Evolutionary conservation across 2,888 invertebrate species (phyloP), one percentile per base, ranked within the genome.

Genomic region (Laothoe populi): DNA sequence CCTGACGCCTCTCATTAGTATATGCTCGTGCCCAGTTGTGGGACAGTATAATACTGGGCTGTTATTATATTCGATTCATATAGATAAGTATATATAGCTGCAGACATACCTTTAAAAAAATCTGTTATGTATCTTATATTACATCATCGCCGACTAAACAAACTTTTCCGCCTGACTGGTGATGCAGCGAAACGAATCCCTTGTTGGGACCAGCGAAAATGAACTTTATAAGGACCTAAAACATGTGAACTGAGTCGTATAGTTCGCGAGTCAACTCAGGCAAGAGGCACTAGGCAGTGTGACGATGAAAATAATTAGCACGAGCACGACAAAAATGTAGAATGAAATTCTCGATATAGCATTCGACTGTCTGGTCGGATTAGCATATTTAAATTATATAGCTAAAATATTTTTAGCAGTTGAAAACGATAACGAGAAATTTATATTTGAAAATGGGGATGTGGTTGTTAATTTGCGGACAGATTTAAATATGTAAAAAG

Each of bases 111-210:
- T 35, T 40, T 19, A n/a, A 16, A 59, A 63, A 57, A 62, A 67
- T 73, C 60, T 63, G 59, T 65, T 70, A 75, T 75, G 71, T 75
- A 76, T 77, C 73, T 71, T 75, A 71, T 72, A 79, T 84, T 82
- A 84, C 81, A 79, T 83, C 84, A 84, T 66, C 72, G 66, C 73
- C 73, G 81, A 70, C 79, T 77, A 76, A 82, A 78, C 80, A 70
- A 70, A 81, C 86, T 87, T 87, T 86, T 82, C 74, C 62, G 75
- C 71, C 77, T 71, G 74, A 71, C 75, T 74, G 74, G 70, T 71
- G 71, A 67, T 64, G 70, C 69, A 65, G 71, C 62, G 65, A 63
- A 63, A 69, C 69, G 69, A 67, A 13, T 13, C 13, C 13, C 19
- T 2, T 11, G 19, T 31, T 13, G 19, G 42, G 3, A 26, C 26